A percentile compares a stretch with the other conserved stretches of the same genome.
phyloP scores from a whole-genome alignment of 2,888 invertebrate genomes.

The Pedicia rivosa region DNA sequence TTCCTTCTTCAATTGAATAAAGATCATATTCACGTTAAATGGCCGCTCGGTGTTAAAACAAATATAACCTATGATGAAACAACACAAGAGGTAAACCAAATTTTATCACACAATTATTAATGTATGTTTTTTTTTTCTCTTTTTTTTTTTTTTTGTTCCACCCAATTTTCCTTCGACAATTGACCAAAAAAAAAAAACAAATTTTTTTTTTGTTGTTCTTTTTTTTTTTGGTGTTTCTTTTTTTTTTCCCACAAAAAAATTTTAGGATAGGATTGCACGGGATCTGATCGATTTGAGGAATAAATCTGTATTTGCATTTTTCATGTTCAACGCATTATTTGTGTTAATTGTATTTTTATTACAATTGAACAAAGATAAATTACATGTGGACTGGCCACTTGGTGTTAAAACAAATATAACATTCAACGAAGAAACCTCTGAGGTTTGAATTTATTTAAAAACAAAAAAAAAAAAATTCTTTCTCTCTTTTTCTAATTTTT shows the following conservation, averaged over 20 bases:
- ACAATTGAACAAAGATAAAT: conserved; percentile 96
- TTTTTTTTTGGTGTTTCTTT: conserved; percentile 1
- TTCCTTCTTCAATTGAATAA: conserved; percentile 97
- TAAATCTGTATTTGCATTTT: conserved; percentile 94
- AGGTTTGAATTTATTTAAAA: conserved; percentile 42
- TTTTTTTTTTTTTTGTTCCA: conserved; percentile 2
- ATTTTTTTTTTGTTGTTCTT: conserved; percentile 3
- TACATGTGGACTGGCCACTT: conserved; percentile 94
- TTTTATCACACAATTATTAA: conserved; percentile 11
- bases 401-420: conserved; percentile 91
- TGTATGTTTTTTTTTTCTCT: conserved; percentile 1
- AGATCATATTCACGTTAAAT: conserved; percentile 88
- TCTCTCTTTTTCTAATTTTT: too few relatives aligned
- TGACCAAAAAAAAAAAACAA: too few relatives aligned
- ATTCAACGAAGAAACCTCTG: conserved; percentile 80
- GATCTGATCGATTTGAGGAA: conserved; percentile 91
- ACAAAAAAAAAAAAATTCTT: too few relatives aligned
- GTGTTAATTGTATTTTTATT: conserved; percentile 97
- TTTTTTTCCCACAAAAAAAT: conserved; percentile 2
- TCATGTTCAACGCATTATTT: conserved; percentile 99
- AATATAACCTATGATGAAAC: conserved; percentile 83
- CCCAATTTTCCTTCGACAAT: too few relatives aligned
- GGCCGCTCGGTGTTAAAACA: conserved; percentile 90
- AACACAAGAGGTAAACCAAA: conserved; percentile 87
- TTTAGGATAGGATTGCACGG: conserved; percentile 74